phyloP scores from a whole-genome alignment of 2,113 vertebrate genomes.

The Tympanuchus pallidicinctus region DNA sequence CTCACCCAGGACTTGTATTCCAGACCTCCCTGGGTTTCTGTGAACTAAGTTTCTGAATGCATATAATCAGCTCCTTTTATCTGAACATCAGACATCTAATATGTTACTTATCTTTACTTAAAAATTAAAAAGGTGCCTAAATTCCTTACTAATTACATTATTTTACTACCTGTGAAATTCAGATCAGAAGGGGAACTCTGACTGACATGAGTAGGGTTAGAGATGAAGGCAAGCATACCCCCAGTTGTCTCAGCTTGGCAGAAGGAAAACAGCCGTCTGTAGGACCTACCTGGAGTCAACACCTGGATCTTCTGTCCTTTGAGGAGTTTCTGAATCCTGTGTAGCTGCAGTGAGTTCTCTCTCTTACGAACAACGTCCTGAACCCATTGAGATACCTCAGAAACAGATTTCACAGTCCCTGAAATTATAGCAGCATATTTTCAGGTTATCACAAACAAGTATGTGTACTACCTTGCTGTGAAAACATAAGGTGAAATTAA shows the following conservation, averaged over 20 bases:
- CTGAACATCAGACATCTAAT: background rate
- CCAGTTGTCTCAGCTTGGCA: background rate
- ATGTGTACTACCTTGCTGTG: background rate
- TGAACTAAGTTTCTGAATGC: background rate
- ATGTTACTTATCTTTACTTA: background rate
- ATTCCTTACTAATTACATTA: background rate
- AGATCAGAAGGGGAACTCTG: background rate
- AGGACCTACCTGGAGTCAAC: constrained; percentile 83
- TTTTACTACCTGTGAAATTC: background rate
- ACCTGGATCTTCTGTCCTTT: constrained; percentile 86
- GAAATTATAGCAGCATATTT: constrained; percentile 20
- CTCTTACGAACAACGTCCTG: constrained; percentile 79
- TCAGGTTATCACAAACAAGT: background rate
- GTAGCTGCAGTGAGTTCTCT: constrained; percentile 89
- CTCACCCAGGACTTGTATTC: background rate
- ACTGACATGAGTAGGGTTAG: background rate
- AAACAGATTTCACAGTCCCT: constrained; percentile 82
- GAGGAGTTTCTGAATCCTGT: constrained; percentile 89
- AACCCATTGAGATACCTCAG: constrained; percentile 80
- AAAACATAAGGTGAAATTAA: background rate
- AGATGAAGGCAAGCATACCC: background rate
- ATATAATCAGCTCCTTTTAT: background rate
- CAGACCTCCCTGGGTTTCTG: background rate
- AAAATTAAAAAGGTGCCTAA: background rate
- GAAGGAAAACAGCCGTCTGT: background rate